These are phyloP conservation scores for Muraenolepis orangiensis DNA, from an alignment of 2,797 vertebrate species.

Conservation along the genomic window DNA sequence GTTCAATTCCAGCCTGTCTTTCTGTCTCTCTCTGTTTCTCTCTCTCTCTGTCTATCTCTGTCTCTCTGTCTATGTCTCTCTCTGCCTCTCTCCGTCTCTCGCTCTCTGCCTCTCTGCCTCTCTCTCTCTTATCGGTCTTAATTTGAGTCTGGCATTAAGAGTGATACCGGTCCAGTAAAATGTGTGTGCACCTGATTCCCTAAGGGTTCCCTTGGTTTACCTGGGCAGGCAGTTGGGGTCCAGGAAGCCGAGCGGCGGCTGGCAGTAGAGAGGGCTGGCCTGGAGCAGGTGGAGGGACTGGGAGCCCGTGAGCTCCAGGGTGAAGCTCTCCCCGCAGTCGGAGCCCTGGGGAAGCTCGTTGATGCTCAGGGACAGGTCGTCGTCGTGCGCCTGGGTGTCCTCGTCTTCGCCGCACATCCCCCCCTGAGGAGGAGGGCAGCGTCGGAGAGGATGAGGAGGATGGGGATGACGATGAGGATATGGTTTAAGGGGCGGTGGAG, in stretches of 20 bases:
- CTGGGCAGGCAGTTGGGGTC: conserved; percentile 72
- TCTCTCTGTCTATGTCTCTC: no score
- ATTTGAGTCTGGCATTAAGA: no score
- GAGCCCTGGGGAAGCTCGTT: conserved; percentile 87
- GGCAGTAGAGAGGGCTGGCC: conserved; percentile 52
- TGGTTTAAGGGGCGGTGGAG: background rate
- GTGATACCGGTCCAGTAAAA: no score
- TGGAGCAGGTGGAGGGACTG: conserved; percentile 74
- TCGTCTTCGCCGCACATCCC: conserved; percentile 79
- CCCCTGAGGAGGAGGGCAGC: conserved; percentile 63
- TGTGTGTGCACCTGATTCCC: no score
- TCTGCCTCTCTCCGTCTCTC: no score
- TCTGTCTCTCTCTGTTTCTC: no score
- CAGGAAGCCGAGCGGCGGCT: conserved; percentile 71
- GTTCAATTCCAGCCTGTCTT: no score
- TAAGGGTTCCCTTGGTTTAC: conserved; percentile 35
- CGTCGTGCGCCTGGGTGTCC: conserved; percentile 82
- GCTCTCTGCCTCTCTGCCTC: no score
- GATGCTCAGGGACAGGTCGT: conserved; percentile 86
- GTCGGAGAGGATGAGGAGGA: background rate
- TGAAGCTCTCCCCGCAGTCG: conserved; percentile 90
- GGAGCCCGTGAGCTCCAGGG: conserved; percentile 81
- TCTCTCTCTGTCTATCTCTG: no score
- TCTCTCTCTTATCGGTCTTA: no score
- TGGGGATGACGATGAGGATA: background rate